Conservation (phyloP, 2,113 vertebrate genomes). For the Cyprinodon brontotheroides region DNA sequence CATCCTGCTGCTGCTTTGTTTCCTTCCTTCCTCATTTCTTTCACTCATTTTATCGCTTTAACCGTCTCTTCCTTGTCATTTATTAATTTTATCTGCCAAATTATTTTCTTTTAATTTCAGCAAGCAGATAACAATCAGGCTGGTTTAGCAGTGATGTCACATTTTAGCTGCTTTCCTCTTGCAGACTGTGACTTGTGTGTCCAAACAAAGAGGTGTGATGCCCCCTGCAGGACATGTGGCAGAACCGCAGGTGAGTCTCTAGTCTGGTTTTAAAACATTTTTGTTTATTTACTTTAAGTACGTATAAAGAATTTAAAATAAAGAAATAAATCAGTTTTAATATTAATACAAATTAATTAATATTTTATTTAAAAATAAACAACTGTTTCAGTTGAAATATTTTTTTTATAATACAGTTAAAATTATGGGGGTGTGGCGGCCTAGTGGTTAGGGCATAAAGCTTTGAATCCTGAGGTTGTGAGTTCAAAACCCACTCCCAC, state of each 20-base stretch:
- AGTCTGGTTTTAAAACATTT: background rate
- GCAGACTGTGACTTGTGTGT: conserved; percentile 7
- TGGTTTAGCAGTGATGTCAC: background rate
- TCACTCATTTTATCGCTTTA: background rate
- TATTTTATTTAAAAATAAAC: no score
- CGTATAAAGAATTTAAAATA: no score
- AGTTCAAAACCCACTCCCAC: no score
- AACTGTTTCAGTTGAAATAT: no score
- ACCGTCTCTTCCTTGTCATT: background rate
- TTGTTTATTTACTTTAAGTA: background rate
- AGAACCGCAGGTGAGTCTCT: conserved; percentile 61
- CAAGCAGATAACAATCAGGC: background rate
- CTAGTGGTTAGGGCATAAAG: no score
- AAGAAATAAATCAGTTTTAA: no score
- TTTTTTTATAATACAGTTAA: no score
- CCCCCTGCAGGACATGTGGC: conserved; percentile 74
- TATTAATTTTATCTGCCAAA: background rate
- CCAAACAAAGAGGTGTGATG: conserved; percentile 66
- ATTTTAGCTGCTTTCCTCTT: conserved; percentile 4
- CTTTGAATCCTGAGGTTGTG: no score
- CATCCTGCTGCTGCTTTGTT: background rate
- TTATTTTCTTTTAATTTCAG: background rate
- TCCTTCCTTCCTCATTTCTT: background rate
- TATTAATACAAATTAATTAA: no score
- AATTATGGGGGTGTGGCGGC: no score